Evolutionary conservation across 2,888 invertebrate genomes (phyloP), one percentile per base, ranked within the genome.

Genomic region (Tridacna crocea): DNA sequence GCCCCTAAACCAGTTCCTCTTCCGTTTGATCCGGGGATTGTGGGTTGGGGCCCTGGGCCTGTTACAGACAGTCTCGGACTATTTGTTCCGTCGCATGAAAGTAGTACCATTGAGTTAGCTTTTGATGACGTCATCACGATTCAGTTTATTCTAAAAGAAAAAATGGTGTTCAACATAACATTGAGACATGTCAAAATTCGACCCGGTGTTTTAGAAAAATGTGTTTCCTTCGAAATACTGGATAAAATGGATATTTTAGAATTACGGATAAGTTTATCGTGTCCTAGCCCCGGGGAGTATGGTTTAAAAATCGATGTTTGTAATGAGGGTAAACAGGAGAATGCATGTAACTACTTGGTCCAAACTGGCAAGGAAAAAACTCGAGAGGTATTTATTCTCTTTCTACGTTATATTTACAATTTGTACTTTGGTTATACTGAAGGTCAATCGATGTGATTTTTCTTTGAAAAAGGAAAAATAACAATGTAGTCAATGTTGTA

Each of bases 11-110:
- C 72, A 0, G 26, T 74, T 13, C 85, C 83, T 17, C 48, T 85
- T 19, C 85, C 85, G 8, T 83, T 85, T 79, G 85, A 85, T 46
- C 81, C 85, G 13, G 83, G 83, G 26, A 55, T 81, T 26, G 73
- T 83, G 4, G 85, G 85, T 22, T 85, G 85, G 85, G 85, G 85
- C 6, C 83, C 83, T 13, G 77, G 81, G 8, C 79, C 83, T 17
- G 61, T 81, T n/a, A 51, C 85, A 13, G 78, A 81, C 75, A 72
- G 61, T 36, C 65, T 79, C 12, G 85, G 85, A 24, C 72, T 85
- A 12, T 82, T 48, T 58, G 83, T 85, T 58, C 85, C 85, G 0
- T 83, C 85, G 13, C 83, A 83, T 55, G 73, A 61, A 12, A 63
- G 68, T 26, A 76, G 83, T 73, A 74, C 68, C 15, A 58, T 85